These are phyloP conservation scores for Carassius carassius DNA, from an alignment of 2,113 vertebrate species.

Conservation along the genomic window DNA sequence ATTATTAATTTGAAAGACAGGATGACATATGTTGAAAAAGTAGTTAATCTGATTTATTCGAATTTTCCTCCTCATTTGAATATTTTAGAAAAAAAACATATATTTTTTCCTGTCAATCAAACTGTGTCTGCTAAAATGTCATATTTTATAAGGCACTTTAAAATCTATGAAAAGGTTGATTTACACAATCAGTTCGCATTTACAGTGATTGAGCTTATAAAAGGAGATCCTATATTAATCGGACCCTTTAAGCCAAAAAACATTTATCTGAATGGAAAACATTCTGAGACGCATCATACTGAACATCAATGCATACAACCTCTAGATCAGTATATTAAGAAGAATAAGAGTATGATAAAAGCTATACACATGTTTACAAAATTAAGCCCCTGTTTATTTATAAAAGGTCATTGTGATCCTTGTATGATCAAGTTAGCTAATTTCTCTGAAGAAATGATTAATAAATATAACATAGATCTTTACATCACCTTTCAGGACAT, in stretches of 20 bases:
- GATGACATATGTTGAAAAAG: too few relatives aligned
- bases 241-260: not conserved
- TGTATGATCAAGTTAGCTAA: too few relatives aligned
- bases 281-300: not conserved
- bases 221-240: not conserved
- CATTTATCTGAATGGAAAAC: not conserved
- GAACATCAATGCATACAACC: not conserved
- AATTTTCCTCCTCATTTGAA: not conserved
- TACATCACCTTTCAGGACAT: not conserved
- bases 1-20: not conserved
- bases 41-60: too few relatives aligned
- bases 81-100: too few relatives aligned
- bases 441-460: too few relatives aligned
- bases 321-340: not conserved
- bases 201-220: not conserved
- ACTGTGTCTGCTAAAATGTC: not conserved
- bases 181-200: not conserved
- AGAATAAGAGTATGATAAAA: not conserved
- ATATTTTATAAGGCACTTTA: not conserved
- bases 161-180: not conserved
- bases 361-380: too few relatives aligned
- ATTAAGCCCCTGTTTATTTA: too few relatives aligned
- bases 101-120: not conserved
- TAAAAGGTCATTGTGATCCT: too few relatives aligned
- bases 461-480: not conserved